Evolutionary conservation across 2,113 vertebrate genomes (phyloP).

Genomic region (Promerops cafer): DNA sequence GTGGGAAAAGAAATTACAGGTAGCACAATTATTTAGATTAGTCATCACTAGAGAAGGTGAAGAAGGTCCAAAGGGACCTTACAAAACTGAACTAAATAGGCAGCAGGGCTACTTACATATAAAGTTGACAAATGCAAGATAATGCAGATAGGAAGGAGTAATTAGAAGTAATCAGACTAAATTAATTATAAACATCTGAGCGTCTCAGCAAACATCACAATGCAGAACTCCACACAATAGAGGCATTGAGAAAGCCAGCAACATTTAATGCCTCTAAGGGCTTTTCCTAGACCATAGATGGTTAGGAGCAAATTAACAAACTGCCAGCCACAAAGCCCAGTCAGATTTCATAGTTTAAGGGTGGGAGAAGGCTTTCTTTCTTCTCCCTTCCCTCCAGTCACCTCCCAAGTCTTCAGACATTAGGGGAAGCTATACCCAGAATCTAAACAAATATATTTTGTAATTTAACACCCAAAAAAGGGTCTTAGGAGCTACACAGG

Average conservation of each 20-base stretch:
- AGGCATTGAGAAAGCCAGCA: neutral
- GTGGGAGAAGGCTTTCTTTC: neutral
- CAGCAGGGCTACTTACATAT: neutral
- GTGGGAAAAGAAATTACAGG: neutral
- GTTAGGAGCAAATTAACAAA: neutral
- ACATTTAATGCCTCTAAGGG: neutral
- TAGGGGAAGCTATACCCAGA: neutral
- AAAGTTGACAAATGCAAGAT: slow-evolving; percentile 22
- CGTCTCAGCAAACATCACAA: neutral
- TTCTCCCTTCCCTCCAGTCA: accelerated
- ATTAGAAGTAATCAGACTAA: slow-evolving; percentile 40
- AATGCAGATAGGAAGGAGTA: slow-evolving; percentile 18
- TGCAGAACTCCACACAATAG: neutral
- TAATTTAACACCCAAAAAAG: neutral
- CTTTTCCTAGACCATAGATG: neutral
- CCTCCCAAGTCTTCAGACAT: neutral
- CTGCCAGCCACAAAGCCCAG: accelerated
- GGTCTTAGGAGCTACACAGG: neutral
- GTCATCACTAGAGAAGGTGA: neutral
- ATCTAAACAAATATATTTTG: neutral
- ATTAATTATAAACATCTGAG: slow-evolving; percentile 40
- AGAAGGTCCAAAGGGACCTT: neutral
- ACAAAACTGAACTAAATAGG: neutral
- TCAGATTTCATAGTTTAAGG: neutral
- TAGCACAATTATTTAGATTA: neutral